Conservation (phyloP, 2,113 vertebrate species). For the Pseudorasbora parva region DNA sequence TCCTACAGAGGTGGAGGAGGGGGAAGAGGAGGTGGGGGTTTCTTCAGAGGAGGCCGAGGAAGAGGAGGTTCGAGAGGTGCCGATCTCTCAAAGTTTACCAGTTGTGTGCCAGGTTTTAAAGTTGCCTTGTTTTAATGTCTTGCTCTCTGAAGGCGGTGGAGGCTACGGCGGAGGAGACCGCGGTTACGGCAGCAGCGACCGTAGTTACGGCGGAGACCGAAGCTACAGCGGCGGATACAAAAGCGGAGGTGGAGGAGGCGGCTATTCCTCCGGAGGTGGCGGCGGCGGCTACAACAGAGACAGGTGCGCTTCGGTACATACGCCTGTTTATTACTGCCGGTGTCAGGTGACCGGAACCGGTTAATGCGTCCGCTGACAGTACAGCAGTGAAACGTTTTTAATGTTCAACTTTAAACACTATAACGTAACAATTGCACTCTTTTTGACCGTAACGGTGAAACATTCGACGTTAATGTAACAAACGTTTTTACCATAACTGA, state of each 20-base stretch:
- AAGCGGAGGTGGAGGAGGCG: slow-evolving; percentile 65
- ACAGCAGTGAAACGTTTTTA: too few species aligned
- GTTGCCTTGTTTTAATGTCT: background rate
- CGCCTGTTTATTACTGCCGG: too few species aligned
- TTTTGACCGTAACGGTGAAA: too few species aligned
- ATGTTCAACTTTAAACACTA: too few species aligned
- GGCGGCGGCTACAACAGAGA: slow-evolving; percentile 64
- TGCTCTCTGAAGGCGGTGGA: slow-evolving; percentile 63
- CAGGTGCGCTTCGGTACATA: slow-evolving; percentile 31
- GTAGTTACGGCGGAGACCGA: slow-evolving; percentile 66
- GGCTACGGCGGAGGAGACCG: slow-evolving; percentile 76
- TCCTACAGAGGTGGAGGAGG: slow-evolving; percentile 76
- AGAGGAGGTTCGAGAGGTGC: slow-evolving; percentile 82
- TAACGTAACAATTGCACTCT: too few species aligned
- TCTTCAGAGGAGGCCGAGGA: slow-evolving; percentile 83
- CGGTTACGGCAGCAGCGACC: slow-evolving; percentile 36
- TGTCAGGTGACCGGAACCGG: too few species aligned
- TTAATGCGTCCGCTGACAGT: too few species aligned
- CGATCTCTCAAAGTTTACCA: background rate
- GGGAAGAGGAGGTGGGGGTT: slow-evolving; percentile 74
- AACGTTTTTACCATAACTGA: too few species aligned
- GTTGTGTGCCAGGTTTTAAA: too few species aligned
- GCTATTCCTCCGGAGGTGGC: slow-evolving; percentile 59
- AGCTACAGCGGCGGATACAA: slow-evolving; percentile 61
- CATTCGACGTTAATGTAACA: too few species aligned